Conservation (phyloP, 2,113 vertebrate species). For the Semnornis frantzii region DNA sequence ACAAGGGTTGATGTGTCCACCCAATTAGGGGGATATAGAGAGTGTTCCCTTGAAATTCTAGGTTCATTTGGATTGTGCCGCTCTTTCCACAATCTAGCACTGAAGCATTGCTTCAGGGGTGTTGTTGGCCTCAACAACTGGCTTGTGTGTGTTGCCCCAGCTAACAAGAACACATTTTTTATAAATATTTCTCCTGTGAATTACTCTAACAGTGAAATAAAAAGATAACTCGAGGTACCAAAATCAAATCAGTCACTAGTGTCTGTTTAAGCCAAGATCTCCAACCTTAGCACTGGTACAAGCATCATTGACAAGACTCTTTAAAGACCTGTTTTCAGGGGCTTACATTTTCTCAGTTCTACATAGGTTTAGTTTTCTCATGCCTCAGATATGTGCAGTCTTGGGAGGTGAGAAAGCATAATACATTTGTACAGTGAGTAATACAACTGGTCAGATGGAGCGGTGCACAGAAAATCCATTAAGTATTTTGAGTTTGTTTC, state of each 20-base stretch:
- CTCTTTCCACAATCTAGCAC: not conserved
- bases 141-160: not conserved
- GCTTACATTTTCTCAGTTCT: not conserved
- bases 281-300: not conserved
- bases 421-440: not conserved
- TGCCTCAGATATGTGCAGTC: not conserved
- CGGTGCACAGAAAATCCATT: constrained; percentile 1
- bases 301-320: not conserved
- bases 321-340: not conserved
- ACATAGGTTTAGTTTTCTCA: not conserved
- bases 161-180: not conserved
- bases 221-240: not conserved
- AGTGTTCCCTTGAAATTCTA: constrained; percentile 42
- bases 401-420: not conserved
- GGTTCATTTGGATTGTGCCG: constrained; percentile 27
- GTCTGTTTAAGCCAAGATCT: not conserved
- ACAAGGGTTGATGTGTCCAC: constrained; percentile 61
- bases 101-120: not conserved
- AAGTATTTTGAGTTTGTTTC: not conserved
- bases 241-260: not conserved
- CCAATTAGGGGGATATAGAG: constrained; percentile 54
- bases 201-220: not conserved
- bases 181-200: not conserved
- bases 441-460: constrained; percentile 4
- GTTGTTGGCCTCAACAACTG: not conserved